phyloP scores from a whole-genome alignment of 1,140 invertebrate genomes.

The Cotesia glomerata region DNA sequence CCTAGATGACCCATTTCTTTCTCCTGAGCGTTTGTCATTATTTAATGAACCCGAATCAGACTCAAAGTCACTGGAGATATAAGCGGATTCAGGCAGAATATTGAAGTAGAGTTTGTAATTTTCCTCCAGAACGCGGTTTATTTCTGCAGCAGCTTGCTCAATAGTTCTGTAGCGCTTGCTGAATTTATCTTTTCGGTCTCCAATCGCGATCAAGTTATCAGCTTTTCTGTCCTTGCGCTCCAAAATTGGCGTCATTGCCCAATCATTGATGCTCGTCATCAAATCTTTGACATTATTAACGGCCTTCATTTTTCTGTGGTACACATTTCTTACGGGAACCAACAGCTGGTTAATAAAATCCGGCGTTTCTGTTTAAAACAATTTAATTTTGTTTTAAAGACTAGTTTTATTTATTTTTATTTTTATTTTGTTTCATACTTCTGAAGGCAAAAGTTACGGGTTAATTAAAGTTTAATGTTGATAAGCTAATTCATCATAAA shows the following conservation, averaged over 20 bases:
- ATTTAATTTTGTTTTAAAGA: neutral
- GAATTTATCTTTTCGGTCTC: constrained; percentile 66
- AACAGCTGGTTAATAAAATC: constrained; percentile 66
- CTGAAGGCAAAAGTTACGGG: neutral
- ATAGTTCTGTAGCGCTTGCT: constrained; percentile 67
- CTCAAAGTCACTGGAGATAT: constrained; percentile 43
- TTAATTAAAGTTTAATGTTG: neutral
- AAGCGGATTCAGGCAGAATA: constrained; percentile 49
- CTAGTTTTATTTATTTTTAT: neutral
- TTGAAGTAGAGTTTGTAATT: constrained; percentile 72
- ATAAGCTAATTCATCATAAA: neutral
- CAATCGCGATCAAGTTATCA: constrained; percentile 66
- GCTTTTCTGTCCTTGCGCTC: constrained; percentile 69
- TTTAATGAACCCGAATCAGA: neutral
- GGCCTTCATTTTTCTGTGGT: constrained; percentile 65
- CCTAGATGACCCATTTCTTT: neutral
- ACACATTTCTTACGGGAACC: constrained; percentile 63
- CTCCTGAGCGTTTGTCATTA: neutral
- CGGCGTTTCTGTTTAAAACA: constrained; percentile 59
- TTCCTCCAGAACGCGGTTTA: constrained; percentile 68
- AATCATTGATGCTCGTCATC: constrained; percentile 68
- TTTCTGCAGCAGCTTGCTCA: constrained; percentile 61
- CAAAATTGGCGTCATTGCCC: constrained; percentile 75
- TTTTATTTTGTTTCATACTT: neutral
- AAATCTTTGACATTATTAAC: constrained; percentile 62